Base-by-base conservation (phyloP, 1,140 invertebrate genomes). In the Ericerus pela region DNA sequence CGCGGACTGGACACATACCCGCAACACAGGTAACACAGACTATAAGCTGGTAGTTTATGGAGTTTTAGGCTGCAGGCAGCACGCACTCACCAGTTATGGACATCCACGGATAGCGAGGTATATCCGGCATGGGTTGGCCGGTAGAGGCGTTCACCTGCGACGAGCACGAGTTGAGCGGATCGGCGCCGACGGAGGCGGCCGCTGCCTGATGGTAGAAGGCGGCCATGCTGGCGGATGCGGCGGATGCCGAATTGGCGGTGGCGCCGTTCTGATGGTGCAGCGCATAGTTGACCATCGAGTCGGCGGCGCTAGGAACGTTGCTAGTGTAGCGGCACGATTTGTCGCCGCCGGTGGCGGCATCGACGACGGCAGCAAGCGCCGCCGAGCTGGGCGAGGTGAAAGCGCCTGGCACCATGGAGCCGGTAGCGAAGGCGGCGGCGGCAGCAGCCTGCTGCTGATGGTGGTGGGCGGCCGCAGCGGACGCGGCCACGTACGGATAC, bases 71-170 rank as follows among this genome's bases (percentile, higher is more conserved):
- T n/a, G n/a, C n/a, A n/a, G n/a, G n/a, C n/a, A n/a, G n/a, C n/a
- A n/a, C n/a, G n/a, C 41, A 47, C 79, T 84, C 79, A 93, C 90
- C 90, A 76, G 88, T 91, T 69, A 93, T 89, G 62, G 88, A 88
- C 88, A 94, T 93, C 90, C 90, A 94, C n/a, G 90, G 89, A 71
- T 93, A 93, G 66, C 88, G 78, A 14, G 88, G 88, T 66, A 92
- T 86, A 70, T 88, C 85, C 28, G 87, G 85, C 62, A 87, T 80
- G 64, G 84, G 78, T 73, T 84, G 75, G 64, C 81, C 76, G 62
- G 81, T 72, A 22, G 73, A 64, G 58, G 72, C 72, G 65, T 79
- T 65, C 28, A 79, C 72, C 24, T 76, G 75, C 74, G 56, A 73
- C 68, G 71, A 80, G 69, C 76, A 78, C 47, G 78, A 78, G 56